Evolutionary conservation across 1,140 invertebrate species (phyloP).

Genomic region (Papilio polytes): DNA sequence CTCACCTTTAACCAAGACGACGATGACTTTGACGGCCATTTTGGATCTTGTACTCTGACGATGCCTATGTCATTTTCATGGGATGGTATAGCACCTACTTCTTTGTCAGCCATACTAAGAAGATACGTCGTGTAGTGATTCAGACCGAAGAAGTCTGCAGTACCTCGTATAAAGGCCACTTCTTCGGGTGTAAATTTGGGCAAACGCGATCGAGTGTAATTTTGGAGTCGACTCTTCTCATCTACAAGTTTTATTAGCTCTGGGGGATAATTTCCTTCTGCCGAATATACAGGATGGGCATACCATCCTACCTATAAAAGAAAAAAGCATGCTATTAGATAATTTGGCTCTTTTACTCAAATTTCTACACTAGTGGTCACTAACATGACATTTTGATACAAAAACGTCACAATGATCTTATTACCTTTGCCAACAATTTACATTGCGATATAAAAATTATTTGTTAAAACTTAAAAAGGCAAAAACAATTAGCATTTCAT

Average conservation of each 20-base stretch:
- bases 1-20: slow-evolving; percentile 81
- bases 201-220: slow-evolving; percentile 85
- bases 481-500: slow-evolving; percentile 9
- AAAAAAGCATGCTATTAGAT: slow-evolving; percentile 10
- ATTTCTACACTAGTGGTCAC: too few species aligned
- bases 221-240: slow-evolving; percentile 85
- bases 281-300: slow-evolving; percentile 87
- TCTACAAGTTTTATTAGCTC: slow-evolving; percentile 86
- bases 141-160: slow-evolving; percentile 85
- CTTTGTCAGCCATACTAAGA: slow-evolving; percentile 71
- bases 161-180: slow-evolving; percentile 82
- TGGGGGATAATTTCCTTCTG: slow-evolving; percentile 87
- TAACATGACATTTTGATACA: too few species aligned
- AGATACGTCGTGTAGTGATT: slow-evolving; percentile 86
- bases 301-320: slow-evolving; percentile 86
- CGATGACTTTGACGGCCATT: slow-evolving; percentile 80
- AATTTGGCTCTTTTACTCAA: background rate
- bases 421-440: too few species aligned
- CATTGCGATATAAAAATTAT: too few species aligned
- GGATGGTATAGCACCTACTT: slow-evolving; percentile 74
- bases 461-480: too few species aligned
- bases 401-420: too few species aligned
- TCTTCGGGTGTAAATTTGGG: slow-evolving; percentile 87
- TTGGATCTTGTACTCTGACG: slow-evolving; percentile 74
- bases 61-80: slow-evolving; percentile 82